Base-by-base conservation (phyloP, 2,113 vertebrate species). In the Eolophus roseicapilla region DNA sequence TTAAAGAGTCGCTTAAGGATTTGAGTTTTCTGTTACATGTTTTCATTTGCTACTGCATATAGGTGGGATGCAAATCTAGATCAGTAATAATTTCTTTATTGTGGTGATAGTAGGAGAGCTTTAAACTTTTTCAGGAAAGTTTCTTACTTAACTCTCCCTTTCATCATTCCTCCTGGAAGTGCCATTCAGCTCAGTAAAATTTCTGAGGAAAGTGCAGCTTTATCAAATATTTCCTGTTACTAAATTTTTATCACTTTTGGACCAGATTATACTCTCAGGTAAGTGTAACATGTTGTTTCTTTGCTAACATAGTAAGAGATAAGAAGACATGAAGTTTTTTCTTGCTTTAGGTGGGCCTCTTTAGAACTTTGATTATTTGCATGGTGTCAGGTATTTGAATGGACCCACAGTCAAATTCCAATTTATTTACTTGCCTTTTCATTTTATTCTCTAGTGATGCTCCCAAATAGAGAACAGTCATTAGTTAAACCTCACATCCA, bases 331-430 rank as follows among this genome's bases (percentile, higher is more conserved):
- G 6, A 85, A 20, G 3, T 6, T 46, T 63, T 50, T 74, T 70
- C 5, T 29, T 41, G 8, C n/a, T 60, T 46, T 80, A 35, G 55
- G 13, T 0, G 2, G 12, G 3, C 3, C 1, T 50, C 5, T 17
- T 88, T 7, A 37, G 20, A 91, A 57, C 2, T 44, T 29, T 35
- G 17, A 4, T 37, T 64, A 31, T 35, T 88, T 88, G 7, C 20
- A 23, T 7, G 5, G 3, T 78, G 23, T 31, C 28, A 64, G 33
- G 7, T 7, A 35, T 71, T 43, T 73, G 15, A 88, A 82, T 3
- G 4, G 41, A 55, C 3, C 4, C 21, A 27, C 15, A 43, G 25
- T 24, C 28, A 62, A 75, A 47, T 47, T 78, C 5, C 1, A 9
- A 0, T 11, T 46, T 39, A 31, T 43, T 53, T 46, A 33, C 52